Evolutionary conservation across 2,888 invertebrate genomes (phyloP).

Genomic region (Spatulosminthurus flaviceps): DNA sequence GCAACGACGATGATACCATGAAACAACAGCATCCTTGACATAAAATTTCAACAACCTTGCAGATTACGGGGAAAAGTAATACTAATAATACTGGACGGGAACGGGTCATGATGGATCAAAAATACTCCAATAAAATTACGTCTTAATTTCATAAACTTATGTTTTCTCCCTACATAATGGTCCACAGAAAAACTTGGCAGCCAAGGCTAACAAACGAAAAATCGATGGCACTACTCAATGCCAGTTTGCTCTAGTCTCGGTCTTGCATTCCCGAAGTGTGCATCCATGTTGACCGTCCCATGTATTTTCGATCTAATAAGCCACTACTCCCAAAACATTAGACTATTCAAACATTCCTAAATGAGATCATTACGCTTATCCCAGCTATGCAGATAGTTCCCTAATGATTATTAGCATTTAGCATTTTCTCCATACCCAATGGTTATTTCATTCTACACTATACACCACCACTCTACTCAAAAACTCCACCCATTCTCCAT

Average conservation of each 20-base stretch:
- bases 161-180: not conserved
- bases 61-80: not conserved
- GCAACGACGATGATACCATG: not conserved
- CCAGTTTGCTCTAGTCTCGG: not conserved
- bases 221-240: not conserved
- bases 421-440: not conserved
- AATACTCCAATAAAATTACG: no score
- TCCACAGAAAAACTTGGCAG: not conserved
- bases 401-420: not conserved
- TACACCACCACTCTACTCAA: not conserved
- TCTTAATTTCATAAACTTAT: no score
- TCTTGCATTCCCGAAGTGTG: not conserved
- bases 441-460: not conserved
- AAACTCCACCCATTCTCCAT: no score
- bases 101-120: no score
- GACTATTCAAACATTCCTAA: not conserved
- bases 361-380: not conserved
- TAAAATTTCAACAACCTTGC: not conserved
- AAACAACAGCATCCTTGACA: not conserved
- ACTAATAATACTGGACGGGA: not conserved
- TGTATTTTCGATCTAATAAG: no score
- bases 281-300: not conserved
- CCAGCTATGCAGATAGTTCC: not conserved
- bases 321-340: not conserved
- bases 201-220: not conserved